Conservation (phyloP, 1,140 invertebrate genomes). For the Lasaia peninsularis region DNA sequence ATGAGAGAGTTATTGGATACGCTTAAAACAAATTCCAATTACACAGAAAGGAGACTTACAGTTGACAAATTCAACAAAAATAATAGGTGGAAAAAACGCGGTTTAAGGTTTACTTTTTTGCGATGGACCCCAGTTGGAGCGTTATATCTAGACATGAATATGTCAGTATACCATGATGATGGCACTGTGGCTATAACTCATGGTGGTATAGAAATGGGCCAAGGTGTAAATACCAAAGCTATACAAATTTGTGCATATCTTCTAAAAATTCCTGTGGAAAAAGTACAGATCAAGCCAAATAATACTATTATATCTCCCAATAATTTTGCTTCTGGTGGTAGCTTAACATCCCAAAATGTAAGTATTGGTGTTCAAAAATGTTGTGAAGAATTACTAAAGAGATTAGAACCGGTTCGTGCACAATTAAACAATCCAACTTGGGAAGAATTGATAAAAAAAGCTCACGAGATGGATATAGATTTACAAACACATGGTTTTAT, state of each 20-base stretch:
- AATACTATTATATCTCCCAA: conserved; percentile 80
- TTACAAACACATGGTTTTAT: conserved; percentile 55
- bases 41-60: conserved; percentile 75
- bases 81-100: conserved; percentile 89
- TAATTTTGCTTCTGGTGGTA: conserved; percentile 78
- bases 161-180: conserved; percentile 85
- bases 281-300: conserved; percentile 82
- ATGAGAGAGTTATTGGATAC: conserved; percentile 41
- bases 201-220: conserved; percentile 89
- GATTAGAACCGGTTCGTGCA: conserved; percentile 80
- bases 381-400: conserved; percentile 67
- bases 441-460: conserved; percentile 79
- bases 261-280: conserved; percentile 82
- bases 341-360: conserved; percentile 28
- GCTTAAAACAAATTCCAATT: conserved; percentile 78
- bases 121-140: conserved; percentile 77
- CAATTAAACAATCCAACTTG: conserved; percentile 78
- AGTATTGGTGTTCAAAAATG: conserved; percentile 31
- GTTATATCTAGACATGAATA: conserved; percentile 78
- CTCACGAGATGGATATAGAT: conserved; percentile 77
- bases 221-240: conserved; percentile 87
- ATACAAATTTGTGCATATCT: conserved; percentile 84
- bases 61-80: conserved; percentile 81
- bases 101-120: conserved; percentile 83
- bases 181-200: conserved; percentile 86